These are phyloP conservation scores for Cylindroiulus punctatus DNA, from an alignment of 2,888 invertebrate species.

Conservation along the genomic window DNA sequence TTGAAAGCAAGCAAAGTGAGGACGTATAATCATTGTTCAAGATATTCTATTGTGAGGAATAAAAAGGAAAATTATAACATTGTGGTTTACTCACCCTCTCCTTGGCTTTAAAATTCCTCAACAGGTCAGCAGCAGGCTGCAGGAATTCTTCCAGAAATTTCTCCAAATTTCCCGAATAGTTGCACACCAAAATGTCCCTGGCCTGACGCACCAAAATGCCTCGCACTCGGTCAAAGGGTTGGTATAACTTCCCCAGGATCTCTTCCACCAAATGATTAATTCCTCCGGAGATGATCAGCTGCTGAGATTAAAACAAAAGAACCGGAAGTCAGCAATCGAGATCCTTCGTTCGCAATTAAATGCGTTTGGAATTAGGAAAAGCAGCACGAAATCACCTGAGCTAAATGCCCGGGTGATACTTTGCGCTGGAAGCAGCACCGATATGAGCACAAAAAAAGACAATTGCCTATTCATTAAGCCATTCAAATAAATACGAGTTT, in stretches of 20 bases:
- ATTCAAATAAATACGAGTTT: constrained; percentile 47
- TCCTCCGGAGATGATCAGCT: constrained; percentile 50
- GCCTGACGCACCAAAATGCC: constrained; percentile 73
- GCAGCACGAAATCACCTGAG: constrained; percentile 43
- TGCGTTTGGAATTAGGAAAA: constrained; percentile 48
- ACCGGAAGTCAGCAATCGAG: constrained; percentile 50
- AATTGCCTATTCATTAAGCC: constrained; percentile 43
- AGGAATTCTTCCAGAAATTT: constrained; percentile 75
- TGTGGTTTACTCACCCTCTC: constrained; percentile 58
- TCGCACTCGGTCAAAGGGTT: constrained; percentile 39
- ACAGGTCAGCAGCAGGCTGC: constrained; percentile 65
- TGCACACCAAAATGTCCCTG: constrained; percentile 74
- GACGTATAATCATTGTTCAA: neutral
- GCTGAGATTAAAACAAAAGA: constrained; percentile 46
- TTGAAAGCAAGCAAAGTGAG: no score
- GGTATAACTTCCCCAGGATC: constrained; percentile 53
- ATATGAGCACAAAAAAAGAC: constrained; percentile 44
- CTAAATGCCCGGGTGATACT: neutral
- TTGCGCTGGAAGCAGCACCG: constrained; percentile 38
- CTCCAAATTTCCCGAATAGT: constrained; percentile 74
- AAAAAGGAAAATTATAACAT: neutral
- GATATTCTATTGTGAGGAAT: neutral
- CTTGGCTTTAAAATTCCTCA: constrained; percentile 54
- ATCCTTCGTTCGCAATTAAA: neutral
- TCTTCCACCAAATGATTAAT: constrained; percentile 55